phyloP scores from a whole-genome alignment of 2,888 invertebrate species.

The Trichopoda pennipes region DNA sequence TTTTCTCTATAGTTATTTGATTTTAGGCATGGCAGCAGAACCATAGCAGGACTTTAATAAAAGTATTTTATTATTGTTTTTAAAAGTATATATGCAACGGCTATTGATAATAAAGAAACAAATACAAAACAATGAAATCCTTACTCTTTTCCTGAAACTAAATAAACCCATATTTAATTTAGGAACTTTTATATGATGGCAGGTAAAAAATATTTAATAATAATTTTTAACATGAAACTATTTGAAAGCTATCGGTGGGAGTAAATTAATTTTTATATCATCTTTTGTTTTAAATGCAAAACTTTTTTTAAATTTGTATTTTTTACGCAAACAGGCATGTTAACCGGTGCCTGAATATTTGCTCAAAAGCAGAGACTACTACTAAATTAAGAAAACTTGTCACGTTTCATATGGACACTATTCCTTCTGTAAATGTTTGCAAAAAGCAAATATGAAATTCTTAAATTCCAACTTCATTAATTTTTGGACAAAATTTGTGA shows the following conservation, averaged over 20 bases:
- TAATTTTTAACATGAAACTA: background rate
- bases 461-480: constrained; percentile 17
- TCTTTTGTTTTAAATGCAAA: background rate
- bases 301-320: background rate
- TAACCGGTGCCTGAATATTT: background rate
- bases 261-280: constrained; percentile 7
- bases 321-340: background rate
- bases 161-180: too few species aligned
- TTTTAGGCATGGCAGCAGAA: too few species aligned
- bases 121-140: too few species aligned
- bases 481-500: background rate
- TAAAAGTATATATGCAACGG: too few species aligned
- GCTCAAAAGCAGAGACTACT: background rate
- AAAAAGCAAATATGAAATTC: constrained; percentile 41
- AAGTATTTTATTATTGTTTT: too few species aligned
- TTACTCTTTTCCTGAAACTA: too few species aligned
- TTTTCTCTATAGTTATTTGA: too few species aligned
- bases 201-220: background rate
- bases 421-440: constrained; percentile 42
- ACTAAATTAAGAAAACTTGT: constrained; percentile 48
- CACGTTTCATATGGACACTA: constrained; percentile 61
- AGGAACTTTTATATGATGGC: too few species aligned
- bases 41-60: too few species aligned
- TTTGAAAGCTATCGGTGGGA: background rate
- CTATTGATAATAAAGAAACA: too few species aligned